Conservation (phyloP, 2,113 vertebrate genomes). For the Oenanthe melanoleuca region DNA sequence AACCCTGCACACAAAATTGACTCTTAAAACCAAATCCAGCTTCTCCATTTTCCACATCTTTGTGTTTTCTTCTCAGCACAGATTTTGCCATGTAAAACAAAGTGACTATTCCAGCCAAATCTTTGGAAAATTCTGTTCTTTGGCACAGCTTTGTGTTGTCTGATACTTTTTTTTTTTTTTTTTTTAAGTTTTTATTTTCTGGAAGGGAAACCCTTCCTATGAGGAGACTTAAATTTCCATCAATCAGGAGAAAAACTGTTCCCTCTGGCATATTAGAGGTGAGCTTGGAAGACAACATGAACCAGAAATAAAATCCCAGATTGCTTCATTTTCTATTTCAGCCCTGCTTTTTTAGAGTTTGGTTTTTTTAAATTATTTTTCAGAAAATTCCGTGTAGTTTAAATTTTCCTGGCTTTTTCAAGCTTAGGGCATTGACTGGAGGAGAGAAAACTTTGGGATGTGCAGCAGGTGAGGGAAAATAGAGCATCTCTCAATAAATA, state of each 20-base stretch:
- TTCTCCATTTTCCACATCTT: slow-evolving; percentile 61
- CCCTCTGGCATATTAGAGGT: slow-evolving; percentile 28
- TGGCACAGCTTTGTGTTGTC: slow-evolving; percentile 51
- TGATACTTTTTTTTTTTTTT: slow-evolving; percentile 24
- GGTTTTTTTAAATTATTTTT: too few species aligned
- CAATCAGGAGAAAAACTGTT: slow-evolving; percentile 62
- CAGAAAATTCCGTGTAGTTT: slow-evolving; percentile 23
- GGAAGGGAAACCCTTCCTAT: slow-evolving; percentile 70
- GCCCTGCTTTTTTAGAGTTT: background rate
- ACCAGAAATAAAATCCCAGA: slow-evolving; percentile 61
- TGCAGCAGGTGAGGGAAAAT: background rate
- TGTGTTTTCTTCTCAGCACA: slow-evolving; percentile 57
- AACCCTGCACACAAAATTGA: slow-evolving; percentile 10
- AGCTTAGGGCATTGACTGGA: background rate
- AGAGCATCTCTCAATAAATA: background rate
- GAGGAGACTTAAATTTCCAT: slow-evolving; percentile 71
- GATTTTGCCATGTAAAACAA: slow-evolving; percentile 72
- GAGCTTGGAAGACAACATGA: slow-evolving; percentile 40
- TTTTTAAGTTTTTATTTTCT: slow-evolving; percentile 52
- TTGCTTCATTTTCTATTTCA: background rate
- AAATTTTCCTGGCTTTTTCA: background rate
- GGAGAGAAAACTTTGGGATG: background rate
- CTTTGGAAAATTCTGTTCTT: slow-evolving; percentile 62
- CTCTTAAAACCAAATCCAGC: slow-evolving; percentile 41
- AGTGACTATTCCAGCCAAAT: slow-evolving; percentile 53